Conservation (phyloP, 2,888 invertebrate species). For the Melikaiella ostensackeni region DNA sequence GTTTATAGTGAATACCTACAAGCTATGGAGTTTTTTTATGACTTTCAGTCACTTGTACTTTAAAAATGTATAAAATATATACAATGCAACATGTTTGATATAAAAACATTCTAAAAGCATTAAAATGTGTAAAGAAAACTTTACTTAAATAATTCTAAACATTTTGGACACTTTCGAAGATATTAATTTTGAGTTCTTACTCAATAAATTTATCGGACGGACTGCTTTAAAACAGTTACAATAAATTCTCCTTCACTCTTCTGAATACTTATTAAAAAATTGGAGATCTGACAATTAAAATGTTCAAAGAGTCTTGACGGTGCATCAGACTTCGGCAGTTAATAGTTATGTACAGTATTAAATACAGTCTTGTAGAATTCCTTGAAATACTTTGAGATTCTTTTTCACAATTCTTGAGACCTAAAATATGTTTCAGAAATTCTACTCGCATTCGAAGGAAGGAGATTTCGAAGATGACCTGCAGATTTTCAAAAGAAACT, state of each 20-base stretch:
- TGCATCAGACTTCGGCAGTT: not conserved
- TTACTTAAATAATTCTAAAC: not conserved
- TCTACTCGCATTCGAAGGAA: not conserved
- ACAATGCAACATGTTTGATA: slow-evolving; percentile 12
- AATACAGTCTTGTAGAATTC: slow-evolving; percentile 28
- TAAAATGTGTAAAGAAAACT: not conserved
- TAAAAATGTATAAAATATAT: slow-evolving; percentile 23
- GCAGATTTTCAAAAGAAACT: not conserved
- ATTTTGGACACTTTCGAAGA: not conserved
- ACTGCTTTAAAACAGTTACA: not conserved
- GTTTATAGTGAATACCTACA: not conserved
- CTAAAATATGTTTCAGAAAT: not conserved
- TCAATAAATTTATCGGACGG: not conserved
- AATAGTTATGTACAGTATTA: slow-evolving; percentile 23
- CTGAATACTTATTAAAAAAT: not conserved
- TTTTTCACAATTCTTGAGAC: not conserved
- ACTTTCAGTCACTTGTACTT: slow-evolving; percentile 32
- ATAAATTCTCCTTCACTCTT: not conserved
- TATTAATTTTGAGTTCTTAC: not conserved
- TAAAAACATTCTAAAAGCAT: slow-evolving; percentile 4
- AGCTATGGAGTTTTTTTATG: not conserved
- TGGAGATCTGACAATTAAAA: not conserved
- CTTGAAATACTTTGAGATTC: not conserved
- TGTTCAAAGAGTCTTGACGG: not conserved
- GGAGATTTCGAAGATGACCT: not conserved